Base-by-base conservation (phyloP, 2,888 invertebrate species). In the Sisyra terminalis region DNA sequence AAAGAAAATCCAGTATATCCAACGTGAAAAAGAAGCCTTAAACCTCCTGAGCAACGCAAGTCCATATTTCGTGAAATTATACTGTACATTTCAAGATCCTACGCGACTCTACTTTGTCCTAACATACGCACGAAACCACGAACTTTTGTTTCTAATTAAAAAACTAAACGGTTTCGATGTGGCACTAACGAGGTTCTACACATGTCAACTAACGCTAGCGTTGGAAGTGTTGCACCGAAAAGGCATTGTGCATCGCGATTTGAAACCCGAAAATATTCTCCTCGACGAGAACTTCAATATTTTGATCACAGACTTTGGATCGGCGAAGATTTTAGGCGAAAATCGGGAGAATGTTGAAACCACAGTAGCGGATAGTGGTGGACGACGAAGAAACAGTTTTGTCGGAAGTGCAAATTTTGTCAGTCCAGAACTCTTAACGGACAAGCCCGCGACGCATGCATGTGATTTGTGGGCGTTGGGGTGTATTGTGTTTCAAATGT, bases 351-450 rank as follows among this genome's bases (percentile, higher is more conserved):
- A 5, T 13, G 10, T 3, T 6, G 35, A 9, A 35, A 45, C 41
- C 63, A 66, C 10, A 49, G 54, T 50, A 46, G 53, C 54, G 40
- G 43, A 50, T 58, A 62, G 50, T 64, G 24, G 24, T 62, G 51
- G 63, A 65, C 66, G 69, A 50, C 70, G 86, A 46, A 74, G 74
- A 52, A 81, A 80, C 54, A 88, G 87, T 60, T 97, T 98, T 64
- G 97, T 97, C 10, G 98, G 98, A 40, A 98, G 97, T 9, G 96
- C 98, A 2, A 96, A 97, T 60, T 98, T 97, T 63, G 94, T 99
- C 0, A 94, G 94, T 44, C 98, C 98, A 2, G 98, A 99, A 66
- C 74, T 97, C 47, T 67, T 98, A 40, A 83, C 79, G 46, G 57
- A 58, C 30, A 14, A 18, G 2, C 76, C 77, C 2, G 76, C 80